phyloP scores from a whole-genome alignment of 1,140 invertebrate species.

The Drosophila trapezifrons region DNA sequence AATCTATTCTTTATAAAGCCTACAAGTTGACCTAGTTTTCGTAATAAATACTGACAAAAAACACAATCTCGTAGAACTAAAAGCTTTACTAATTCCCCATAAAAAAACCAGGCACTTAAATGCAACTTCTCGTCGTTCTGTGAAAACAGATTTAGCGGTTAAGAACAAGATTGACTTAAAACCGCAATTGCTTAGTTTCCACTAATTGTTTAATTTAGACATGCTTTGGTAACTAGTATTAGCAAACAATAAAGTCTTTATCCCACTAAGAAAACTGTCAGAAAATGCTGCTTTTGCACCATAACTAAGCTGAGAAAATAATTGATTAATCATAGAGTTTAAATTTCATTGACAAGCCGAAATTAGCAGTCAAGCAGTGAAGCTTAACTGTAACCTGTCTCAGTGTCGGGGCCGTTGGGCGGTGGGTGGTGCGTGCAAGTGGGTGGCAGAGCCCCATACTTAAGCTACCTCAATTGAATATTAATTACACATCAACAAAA shows the following conservation, averaged over 20 bases:
- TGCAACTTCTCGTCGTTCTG: background rate
- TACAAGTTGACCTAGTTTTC: background rate
- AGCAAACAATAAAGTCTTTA: background rate
- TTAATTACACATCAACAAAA: conserved; percentile 35
- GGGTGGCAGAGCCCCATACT: conserved; percentile 10
- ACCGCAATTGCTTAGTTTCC: conserved; percentile 4
- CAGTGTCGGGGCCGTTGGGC: conserved; percentile 36
- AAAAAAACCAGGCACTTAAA: background rate
- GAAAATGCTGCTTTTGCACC: background rate
- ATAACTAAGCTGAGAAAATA: conserved; percentile 12
- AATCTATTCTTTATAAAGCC: no score
- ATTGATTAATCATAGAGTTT: conserved; percentile 39
- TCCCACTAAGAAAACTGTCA: background rate
- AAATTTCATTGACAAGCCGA: conserved; percentile 58
- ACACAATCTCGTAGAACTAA: background rate
- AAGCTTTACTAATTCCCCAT: conserved; percentile 2
- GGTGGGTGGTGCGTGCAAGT: conserved; percentile 1
- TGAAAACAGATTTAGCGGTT: background rate
- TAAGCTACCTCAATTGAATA: conserved; percentile 46
- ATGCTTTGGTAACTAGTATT: background rate
- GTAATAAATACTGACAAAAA: no score
- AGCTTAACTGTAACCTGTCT: conserved; percentile 68
- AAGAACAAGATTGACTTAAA: background rate
- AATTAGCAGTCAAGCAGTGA: conserved; percentile 55
- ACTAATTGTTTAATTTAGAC: conserved; percentile 13